Base-by-base conservation (phyloP, 2,888 invertebrate species). In the Cryptosula pallasiana region DNA sequence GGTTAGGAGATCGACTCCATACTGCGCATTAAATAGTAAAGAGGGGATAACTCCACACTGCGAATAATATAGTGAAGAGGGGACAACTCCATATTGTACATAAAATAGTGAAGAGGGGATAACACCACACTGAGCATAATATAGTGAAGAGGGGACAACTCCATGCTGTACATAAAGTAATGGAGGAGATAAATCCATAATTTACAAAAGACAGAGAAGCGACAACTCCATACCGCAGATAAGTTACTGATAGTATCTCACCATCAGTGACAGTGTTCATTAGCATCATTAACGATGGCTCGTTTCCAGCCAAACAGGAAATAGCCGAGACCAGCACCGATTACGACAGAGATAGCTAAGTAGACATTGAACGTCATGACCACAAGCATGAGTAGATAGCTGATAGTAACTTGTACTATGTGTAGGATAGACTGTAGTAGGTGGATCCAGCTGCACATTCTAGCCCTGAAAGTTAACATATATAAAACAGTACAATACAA, bases 301-400 rank as follows among this genome's bases (percentile, higher is more conserved):
- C 95, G 94, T 81, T 93, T 93, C 95, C 95, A 95, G 72, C 95
- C 95, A 82, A 96, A 96, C 57, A 95, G 87, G 86, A 96, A 96
- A 86, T 95, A 96, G 29, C 96, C 96, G 16, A 91, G 88, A 0
- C 92, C 94, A 0, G 94, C 93, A 57, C 96, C 96, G 13, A 92
- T 82, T 0, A 94, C 91, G 0, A 95, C 92, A 0, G 94, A 93
- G 69, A 93, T 83, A 84, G 95, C 95, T 73, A 97, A 88, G 93
- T 94, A 96, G 25, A 91, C 90, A 83, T 96, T 96, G 88, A 94
- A 96, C 0, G 95, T 95, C 96, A 96, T 96, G 84, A 96, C 95
- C 78, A 95, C 92, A 84, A 96, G 87, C 96, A 96, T 96, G 71
- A 96, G 88, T 86, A 95, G 91, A 86, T 96, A 95, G 77, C 94